A percentile compares a stretch with the other conserved stretches of the same genome.
Evolutionary conservation across 2,888 invertebrate species (phyloP).

Genomic region (Diplolepis rosae): DNA sequence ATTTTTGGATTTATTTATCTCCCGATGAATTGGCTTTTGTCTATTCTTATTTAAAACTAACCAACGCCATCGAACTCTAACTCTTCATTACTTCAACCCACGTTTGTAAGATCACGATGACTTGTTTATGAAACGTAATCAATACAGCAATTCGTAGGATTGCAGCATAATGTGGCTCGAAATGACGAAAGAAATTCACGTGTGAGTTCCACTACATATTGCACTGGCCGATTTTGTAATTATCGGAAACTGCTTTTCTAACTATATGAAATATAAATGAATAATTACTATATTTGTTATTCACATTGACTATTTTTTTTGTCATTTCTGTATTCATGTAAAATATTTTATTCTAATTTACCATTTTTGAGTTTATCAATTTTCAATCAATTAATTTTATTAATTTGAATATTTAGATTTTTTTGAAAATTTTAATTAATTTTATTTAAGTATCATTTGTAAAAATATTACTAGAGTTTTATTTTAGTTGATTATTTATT

Average conservation of each 20-base stretch:
- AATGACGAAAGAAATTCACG: conserved; percentile 16
- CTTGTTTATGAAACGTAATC: conserved; percentile 16
- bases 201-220: conserved; percentile 31
- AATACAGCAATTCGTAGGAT: not conserved
- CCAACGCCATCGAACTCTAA: not conserved
- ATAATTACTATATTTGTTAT: not conserved
- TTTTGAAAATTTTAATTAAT: not conserved
- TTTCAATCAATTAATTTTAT: not conserved
- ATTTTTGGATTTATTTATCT: not conserved
- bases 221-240: conserved; percentile 41
- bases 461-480: not conserved
- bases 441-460: not conserved
- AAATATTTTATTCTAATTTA: not conserved
- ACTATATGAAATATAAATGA: conserved; percentile 23
- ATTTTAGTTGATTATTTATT: not conserved
- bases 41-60: not conserved
- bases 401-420: not conserved
- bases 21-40: not conserved
- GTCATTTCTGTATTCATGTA: no score
- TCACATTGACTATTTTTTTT: no score
- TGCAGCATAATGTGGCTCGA: conserved; percentile 11
- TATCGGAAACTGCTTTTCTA: conserved; percentile 44
- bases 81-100: not conserved
- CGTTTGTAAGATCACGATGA: not conserved
- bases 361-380: no score